Evolutionary conservation across 2,797 vertebrate species (phyloP).

Genomic region (Moxostoma hubbsi): DNA sequence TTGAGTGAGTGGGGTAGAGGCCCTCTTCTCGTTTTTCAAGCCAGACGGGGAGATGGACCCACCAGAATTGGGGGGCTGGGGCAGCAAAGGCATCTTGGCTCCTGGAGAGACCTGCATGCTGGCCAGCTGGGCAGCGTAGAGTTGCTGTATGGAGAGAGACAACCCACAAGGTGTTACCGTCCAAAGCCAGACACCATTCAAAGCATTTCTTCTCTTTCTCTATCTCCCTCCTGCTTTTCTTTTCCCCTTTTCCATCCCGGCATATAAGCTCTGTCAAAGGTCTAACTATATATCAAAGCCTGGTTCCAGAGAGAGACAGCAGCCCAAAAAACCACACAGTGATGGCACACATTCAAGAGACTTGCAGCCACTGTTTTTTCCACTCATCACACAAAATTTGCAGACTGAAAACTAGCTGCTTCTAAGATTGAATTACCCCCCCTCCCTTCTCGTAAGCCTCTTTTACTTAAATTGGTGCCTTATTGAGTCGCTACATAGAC

Average conservation of each 20-base stretch:
- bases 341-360: constrained; percentile 79
- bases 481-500: constrained; percentile 64
- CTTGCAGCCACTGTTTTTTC: constrained; percentile 78
- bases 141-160: constrained; percentile 86
- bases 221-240: constrained; percentile 52
- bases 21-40: constrained; percentile 98
- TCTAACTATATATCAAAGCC: constrained; percentile 84
- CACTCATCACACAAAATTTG: constrained; percentile 80
- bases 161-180: constrained; percentile 77
- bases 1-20: constrained; percentile 95
- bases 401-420: constrained; percentile 75
- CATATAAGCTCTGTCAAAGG: constrained; percentile 80
- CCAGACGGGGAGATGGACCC: constrained; percentile 94
- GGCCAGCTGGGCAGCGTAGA: constrained; percentile 98
- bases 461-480: constrained; percentile 65
- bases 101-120: constrained; percentile 99
- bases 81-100: constrained; percentile 96
- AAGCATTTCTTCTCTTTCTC: constrained; percentile 66
- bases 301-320: constrained; percentile 67
- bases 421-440: constrained; percentile 70
- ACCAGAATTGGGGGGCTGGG: constrained; percentile 89
- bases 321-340: constrained; percentile 81
- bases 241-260: constrained; percentile 77
- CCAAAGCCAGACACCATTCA: constrained; percentile 76
- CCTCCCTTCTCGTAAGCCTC: constrained; percentile 62